A percentile compares a stretch with the other conserved stretches of the same genome.
Evolutionary conservation across 1,140 invertebrate genomes (phyloP).

Genomic region (Drosophila littoralis): DNA sequence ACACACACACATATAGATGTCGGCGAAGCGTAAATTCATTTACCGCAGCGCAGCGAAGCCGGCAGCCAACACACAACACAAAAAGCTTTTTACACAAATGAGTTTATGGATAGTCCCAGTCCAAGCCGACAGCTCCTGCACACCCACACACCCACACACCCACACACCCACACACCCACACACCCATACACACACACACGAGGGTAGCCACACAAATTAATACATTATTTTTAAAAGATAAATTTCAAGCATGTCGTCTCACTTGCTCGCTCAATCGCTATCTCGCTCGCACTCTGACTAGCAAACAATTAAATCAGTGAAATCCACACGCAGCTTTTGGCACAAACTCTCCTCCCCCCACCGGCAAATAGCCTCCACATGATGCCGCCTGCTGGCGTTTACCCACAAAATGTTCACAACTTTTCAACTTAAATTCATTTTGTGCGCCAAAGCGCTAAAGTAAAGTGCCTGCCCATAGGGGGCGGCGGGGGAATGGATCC

Average conservation of each 20-base stretch:
- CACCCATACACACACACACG: not conserved
- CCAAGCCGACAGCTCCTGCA: not conserved
- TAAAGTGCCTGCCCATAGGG: constrained; percentile 24
- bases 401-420: constrained; percentile 78
- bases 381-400: constrained; percentile 13
- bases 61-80: constrained; percentile 35
- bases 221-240: constrained; percentile 83
- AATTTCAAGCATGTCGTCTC: constrained; percentile 62
- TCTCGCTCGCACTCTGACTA: constrained; percentile 30
- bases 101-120: constrained; percentile 61
- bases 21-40: constrained; percentile 75
- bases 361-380: not conserved
- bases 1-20: not conserved
- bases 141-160: not conserved
- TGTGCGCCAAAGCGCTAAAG: constrained; percentile 57
- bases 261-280: constrained; percentile 1
- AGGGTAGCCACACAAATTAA: constrained; percentile 74
- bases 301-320: constrained; percentile 80
- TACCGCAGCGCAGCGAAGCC: constrained; percentile 50
- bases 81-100: constrained; percentile 82
- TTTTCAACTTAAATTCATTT: constrained; percentile 83
- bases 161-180: not conserved
- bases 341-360: not conserved
- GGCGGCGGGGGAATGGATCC: not conserved
- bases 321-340: constrained; percentile 74